Conservation (phyloP, 2,888 invertebrate genomes). For the Pseudolycoriella hygida region DNA sequence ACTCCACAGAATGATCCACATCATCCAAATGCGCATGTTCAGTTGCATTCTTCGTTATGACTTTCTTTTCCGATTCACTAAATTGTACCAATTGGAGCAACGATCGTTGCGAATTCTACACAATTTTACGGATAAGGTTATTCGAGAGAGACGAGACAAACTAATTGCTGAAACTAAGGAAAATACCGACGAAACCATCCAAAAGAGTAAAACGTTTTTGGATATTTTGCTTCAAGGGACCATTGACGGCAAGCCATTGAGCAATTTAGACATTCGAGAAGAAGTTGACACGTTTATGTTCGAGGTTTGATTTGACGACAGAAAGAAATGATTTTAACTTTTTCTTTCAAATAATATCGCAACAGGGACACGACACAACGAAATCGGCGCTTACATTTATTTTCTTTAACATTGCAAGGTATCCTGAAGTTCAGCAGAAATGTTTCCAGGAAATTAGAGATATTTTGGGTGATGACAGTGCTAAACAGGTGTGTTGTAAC, state of each 20-base stretch:
- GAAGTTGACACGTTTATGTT: slow-evolving; percentile 63
- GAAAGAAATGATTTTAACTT: slow-evolving; percentile 13
- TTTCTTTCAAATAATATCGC: not conserved
- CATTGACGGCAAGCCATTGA: slow-evolving; percentile 37
- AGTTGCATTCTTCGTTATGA: too few species aligned
- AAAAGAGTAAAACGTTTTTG: slow-evolving; percentile 44
- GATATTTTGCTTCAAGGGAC: slow-evolving; percentile 44
- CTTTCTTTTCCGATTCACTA: not conserved
- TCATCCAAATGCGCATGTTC: too few species aligned
- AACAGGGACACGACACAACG: slow-evolving; percentile 34
- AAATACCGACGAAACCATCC: slow-evolving; percentile 22
- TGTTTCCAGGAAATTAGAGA: slow-evolving; percentile 28
- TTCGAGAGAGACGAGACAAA: slow-evolving; percentile 29
- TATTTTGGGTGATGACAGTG: slow-evolving; percentile 24
- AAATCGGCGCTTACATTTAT: slow-evolving; percentile 33
- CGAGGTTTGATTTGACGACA: slow-evolving; percentile 30
- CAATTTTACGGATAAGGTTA: slow-evolving; percentile 36
- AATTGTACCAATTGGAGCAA: slow-evolving; percentile 22
- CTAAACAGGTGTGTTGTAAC: slow-evolving; percentile 19
- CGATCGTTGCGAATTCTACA: slow-evolving; percentile 32
- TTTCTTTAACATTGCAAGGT: slow-evolving; percentile 30
- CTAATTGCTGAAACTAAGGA: slow-evolving; percentile 14
- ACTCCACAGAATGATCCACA: too few species aligned
- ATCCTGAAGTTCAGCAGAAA: slow-evolving; percentile 31
- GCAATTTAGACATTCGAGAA: slow-evolving; percentile 41